Base-by-base conservation (phyloP, 2,888 invertebrate genomes). In the Synanthedon andrenaeformis region DNA sequence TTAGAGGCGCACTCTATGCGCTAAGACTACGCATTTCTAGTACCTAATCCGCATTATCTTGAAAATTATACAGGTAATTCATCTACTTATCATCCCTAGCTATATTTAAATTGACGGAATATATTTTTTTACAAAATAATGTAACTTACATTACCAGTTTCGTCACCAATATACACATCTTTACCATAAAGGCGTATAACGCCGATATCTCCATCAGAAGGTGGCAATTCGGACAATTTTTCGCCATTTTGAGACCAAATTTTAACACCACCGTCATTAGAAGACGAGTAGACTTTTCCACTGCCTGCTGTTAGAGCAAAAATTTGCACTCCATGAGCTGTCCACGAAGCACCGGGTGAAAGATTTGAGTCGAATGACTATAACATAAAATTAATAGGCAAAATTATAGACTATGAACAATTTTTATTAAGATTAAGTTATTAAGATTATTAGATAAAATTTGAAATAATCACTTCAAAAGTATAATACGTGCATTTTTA, bases 191-290 rank as follows among this genome's bases (percentile, higher is more conserved):
- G 69, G 13, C 67, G 70, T 51, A 88, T 60, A 17, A 72, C 61
- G 3, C 71, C 75, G 41, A 88, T 65, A 51, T 89, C 87, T 4
- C 74, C 79, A 1, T 82, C 89, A 5, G 82, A 74, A 8, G 86
- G 64, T 2, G 72, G 68, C 23, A 84, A 59, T 53, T 85, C 82
- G 2, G 67, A 55, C 13, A 81, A 58, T 63, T 80, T 83, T 28
- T 78, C 70, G 12, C 87, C 85, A 14, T 71, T 60, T 3, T 61
- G 56, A 14, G 85, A 78, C 90, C 91, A 92, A 2, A 89, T 79
- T 63, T 88, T 89, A 19, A 92, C 82, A 4, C 89, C 89, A 3
- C 90, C 90, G 62, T 92, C 92, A 58, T 91, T 91, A 3, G 92
- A 92, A 48, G 90, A 85, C 1, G 92, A 90, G 70, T 90, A 92